Evolutionary conservation across 2,113 vertebrate species (phyloP), one percentile per base, ranked within the genome.

Genomic region (Poeciliopsis occidentalis): DNA sequence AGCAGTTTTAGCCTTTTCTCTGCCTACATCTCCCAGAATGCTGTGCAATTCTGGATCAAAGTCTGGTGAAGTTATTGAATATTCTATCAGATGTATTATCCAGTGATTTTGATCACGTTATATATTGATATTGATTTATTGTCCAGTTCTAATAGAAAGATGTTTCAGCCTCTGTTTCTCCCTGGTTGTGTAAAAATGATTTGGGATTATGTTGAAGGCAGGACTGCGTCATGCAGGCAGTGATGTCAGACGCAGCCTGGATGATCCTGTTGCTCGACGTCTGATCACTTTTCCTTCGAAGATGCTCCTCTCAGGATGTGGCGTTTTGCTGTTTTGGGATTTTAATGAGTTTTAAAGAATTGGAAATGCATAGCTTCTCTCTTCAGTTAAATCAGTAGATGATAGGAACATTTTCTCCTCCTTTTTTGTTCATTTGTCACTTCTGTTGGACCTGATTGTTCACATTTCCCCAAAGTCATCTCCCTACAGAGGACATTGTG

Each of bases 401-500:
- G 41, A 29, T 63, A 30, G 0, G 4, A 29, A 71, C 61, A 54
- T 41, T 1, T 13, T 44, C 19, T 10, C 34, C 71, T 62, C 60
- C 64, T 60, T 64, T 34, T 73, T 64, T 67, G 67, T 30, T 47
- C 12, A 47, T n/a, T 11, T 60, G 39, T 63, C 74, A 78, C 65
- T 66, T 72, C 30, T 30, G 26, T 66, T 39, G 29, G 51, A 64
- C 65, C 60, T 60, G 81, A 78, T 79, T 71, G 70, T 64, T 64
- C 74, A 60, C 65, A 12, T 82, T 88, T 86, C 79, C 76, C 79
- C 86, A 90, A 91, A 89, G 87, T 91, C 87, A 87, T 92, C 81
- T 83, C 82, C 77, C 71, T 51, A 81, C 79, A 80, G 86, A 91
- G 85, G 89, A 91, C 90, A 76, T 64, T 64, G 70, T 90, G 90